Conservation (phyloP, 1,140 invertebrate species). For the Pemphigus obesinymphae region DNA sequence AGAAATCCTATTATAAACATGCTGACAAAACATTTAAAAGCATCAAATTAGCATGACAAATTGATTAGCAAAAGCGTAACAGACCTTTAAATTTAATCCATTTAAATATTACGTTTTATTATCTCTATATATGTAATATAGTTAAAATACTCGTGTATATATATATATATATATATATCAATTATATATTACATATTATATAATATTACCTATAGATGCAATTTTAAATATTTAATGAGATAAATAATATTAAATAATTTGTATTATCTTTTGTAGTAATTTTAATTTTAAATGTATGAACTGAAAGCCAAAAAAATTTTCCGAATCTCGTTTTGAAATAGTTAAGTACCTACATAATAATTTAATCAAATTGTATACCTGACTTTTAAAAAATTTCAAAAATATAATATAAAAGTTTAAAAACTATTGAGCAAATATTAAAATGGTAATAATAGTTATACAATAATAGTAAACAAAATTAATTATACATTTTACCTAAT, state of each 20-base stretch:
- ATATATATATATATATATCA: neutral
- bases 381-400: no score
- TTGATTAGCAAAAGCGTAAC: constrained; percentile 21
- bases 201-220: neutral
- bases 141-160: neutral
- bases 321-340: no score
- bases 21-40: constrained; percentile 32
- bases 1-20: constrained; percentile 29
- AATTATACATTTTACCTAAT: no score
- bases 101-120: neutral
- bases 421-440: no score
- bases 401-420: no score
- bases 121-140: neutral
- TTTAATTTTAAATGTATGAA: no score
- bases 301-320: no score
- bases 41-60: constrained; percentile 15
- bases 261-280: no score
- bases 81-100: neutral
- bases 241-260: neutral
- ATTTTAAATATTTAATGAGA: neutral
- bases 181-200: neutral
- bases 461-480: no score
- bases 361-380: no score
- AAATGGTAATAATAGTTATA: no score
- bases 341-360: no score